These are phyloP conservation scores for Oncorhynchus tshawytscha DNA, from an alignment of 2,113 vertebrate genomes.

Conservation along the genomic window DNA sequence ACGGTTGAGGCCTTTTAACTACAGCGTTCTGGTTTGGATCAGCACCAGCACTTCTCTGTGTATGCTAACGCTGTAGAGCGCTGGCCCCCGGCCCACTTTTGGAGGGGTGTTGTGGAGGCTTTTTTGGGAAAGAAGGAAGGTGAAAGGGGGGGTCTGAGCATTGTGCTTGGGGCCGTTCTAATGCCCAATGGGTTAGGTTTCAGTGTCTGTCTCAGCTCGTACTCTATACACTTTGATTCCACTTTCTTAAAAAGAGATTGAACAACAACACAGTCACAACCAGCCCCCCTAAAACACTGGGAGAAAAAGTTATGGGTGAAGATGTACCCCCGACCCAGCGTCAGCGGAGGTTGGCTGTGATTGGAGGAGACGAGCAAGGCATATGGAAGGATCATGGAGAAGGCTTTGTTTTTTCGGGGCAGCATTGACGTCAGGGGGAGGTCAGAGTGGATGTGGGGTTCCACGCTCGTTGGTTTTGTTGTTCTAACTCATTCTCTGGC, in stretches of 20 bases:
- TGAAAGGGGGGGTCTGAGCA: neutral
- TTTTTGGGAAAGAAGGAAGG: constrained; percentile 20
- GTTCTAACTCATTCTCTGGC: too few species aligned
- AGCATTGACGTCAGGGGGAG: too few species aligned
- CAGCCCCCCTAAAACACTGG: constrained; percentile 9
- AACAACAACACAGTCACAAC: too few species aligned
- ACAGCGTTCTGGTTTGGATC: constrained; percentile 57
- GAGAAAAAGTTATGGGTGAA: constrained; percentile 8
- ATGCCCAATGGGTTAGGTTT: too few species aligned
- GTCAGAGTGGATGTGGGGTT: too few species aligned
- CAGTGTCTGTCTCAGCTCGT: too few species aligned
- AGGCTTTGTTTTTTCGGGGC: constrained; percentile 18
- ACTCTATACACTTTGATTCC: too few species aligned
- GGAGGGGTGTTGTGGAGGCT: constrained; percentile 32
- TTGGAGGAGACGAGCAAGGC: constrained; percentile 42
- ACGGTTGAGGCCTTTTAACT: constrained; percentile 33
- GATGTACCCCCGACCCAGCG: too few species aligned
- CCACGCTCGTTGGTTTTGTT: too few species aligned
- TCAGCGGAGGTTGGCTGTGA: neutral
- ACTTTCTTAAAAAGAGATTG: too few species aligned
- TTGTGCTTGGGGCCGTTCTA: too few species aligned
- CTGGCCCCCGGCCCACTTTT: constrained; percentile 52
- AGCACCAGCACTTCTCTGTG: constrained; percentile 60
- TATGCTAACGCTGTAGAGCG: constrained; percentile 50
- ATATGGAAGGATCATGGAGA: constrained; percentile 7